A percentile compares a stretch with the other conserved stretches of the same genome.
Evolutionary conservation across 2,797 vertebrate genomes (phyloP).

Genomic region (Leptatherina wallacei): DNA sequence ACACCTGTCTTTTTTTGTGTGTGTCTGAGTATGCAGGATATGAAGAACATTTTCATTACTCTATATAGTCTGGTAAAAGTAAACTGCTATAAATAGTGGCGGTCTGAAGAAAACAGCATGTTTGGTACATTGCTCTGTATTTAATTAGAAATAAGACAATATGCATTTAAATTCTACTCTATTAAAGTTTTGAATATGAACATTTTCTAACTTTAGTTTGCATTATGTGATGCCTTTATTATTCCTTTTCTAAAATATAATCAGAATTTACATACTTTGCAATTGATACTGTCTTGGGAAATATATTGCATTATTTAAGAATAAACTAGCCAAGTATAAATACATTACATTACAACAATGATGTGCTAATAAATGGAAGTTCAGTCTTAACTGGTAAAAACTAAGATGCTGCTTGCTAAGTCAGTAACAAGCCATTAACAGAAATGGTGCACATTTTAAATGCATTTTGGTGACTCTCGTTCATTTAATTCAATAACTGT

Average conservation of each 20-base stretch:
- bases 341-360: background rate
- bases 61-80: slow-evolving; percentile 4
- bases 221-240: background rate
- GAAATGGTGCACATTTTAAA: background rate
- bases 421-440: background rate
- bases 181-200: background rate
- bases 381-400: background rate
- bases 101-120: background rate
- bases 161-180: background rate
- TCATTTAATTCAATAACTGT: no score
- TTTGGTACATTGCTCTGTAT: background rate
- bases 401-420: background rate
- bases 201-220: background rate
- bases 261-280: background rate
- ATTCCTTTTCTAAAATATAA: background rate
- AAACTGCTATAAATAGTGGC: background rate
- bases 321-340: background rate
- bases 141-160: background rate
- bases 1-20: slow-evolving; percentile 11
- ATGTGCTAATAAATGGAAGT: background rate
- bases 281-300: background rate
- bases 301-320: background rate
- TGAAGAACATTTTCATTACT: slow-evolving; percentile 25
- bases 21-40: background rate
- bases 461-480: background rate